Evolutionary conservation across 2,797 vertebrate species (phyloP), one percentile per base, ranked within the genome.

Genomic region (Numenius phaeopus): DNA sequence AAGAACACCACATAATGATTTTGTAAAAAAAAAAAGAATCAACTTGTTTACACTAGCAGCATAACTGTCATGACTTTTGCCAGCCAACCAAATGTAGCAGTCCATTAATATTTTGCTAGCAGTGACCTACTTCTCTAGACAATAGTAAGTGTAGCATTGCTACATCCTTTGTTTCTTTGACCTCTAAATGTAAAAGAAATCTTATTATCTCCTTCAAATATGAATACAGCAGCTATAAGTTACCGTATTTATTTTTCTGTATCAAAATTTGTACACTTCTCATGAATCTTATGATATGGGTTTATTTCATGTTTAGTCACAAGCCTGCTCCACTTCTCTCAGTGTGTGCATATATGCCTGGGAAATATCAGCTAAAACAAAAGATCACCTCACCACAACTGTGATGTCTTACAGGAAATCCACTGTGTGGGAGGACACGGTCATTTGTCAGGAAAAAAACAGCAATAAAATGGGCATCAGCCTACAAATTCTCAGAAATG

Each of bases 381-480:
- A 88, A 57, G 12, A 44, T 0, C 2, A 9, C 19, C 30, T 39
- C 27, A 58, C 10, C 8, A 9, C 0, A 1, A 49, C 20, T 57
- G 11, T 58, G 10, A 5, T 59, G 46, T 16, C 24, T 61, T 61
- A 61, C 24, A 61, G 9, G 22, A 94, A 66, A 73, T 83, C 11
- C 52, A 7, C 4, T 22, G 3, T 18, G 4, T 82, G 22, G 26
- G 32, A 32, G 15, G 40, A 46, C 4, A 14, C 3, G 61, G 64
- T 19, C 5, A 42, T 59, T 90, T 76, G 7, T 46, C 23, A 82
- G 20, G 2, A 4, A 34, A 64, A 58, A 20, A 1, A 1, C 20
- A 10, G 4, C 8, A 65, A 66, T 26, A 29, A 89, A 91, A 61
- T 21, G 24, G 27, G 11, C 4, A 54, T 26, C 7, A 76, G 3